Evolutionary conservation across 1,140 invertebrate genomes (phyloP).

Genomic region (Amyelois transitella): DNA sequence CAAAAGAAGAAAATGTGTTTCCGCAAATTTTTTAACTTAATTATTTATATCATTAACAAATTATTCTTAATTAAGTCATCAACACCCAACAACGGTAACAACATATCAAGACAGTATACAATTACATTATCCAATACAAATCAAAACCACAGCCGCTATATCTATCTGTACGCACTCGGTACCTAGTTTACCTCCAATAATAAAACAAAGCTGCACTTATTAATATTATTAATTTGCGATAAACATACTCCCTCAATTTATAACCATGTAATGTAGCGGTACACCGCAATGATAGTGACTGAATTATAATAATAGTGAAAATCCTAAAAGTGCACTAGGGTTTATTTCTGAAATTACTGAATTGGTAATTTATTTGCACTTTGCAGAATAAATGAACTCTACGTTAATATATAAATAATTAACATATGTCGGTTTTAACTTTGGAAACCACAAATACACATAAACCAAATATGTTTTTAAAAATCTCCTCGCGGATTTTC

Average conservation of each 20-base stretch:
- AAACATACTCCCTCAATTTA: slow-evolving; percentile 23
- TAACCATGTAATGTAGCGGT: slow-evolving; percentile 27
- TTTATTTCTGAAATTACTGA: too few species aligned
- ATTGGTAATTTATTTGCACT: too few species aligned
- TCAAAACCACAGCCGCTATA: neutral
- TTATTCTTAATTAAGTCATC: too few species aligned
- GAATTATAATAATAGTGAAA: neutral
- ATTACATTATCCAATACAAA: neutral
- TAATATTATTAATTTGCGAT: slow-evolving; percentile 8
- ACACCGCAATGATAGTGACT: slow-evolving; percentile 21
- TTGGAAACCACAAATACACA: too few species aligned
- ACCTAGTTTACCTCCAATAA: neutral
- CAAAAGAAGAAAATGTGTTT: too few species aligned
- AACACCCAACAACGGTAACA: neutral
- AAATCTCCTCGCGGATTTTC: too few species aligned
- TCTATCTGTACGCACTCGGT: neutral
- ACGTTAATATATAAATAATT: too few species aligned
- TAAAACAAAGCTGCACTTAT: neutral
- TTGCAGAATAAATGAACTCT: too few species aligned
- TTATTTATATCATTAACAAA: too few species aligned
- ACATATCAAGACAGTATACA: neutral
- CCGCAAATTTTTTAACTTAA: too few species aligned
- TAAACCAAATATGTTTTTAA: too few species aligned
- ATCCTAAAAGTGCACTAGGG: neutral
- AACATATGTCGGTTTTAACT: too few species aligned